Percentiles rank a stretch among this genome's conserved stretches.
Conservation (phyloP, 2,888 invertebrate genomes). For the Mylabris sibirica region DNA sequence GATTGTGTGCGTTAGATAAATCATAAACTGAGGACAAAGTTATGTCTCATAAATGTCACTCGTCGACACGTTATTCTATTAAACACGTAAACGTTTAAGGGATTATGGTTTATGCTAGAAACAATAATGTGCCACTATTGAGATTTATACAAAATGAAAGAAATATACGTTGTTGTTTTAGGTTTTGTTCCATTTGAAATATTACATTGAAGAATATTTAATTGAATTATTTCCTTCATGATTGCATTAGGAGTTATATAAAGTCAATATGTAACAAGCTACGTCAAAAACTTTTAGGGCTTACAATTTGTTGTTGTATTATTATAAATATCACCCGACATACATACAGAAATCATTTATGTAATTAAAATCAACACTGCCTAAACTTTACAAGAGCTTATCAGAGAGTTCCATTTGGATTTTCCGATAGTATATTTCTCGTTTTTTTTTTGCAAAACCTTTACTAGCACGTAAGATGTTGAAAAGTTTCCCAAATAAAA, state of each 20-base stretch:
- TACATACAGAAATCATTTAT: no score
- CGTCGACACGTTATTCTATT: neutral
- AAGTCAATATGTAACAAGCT: neutral
- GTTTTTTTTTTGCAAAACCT: no score
- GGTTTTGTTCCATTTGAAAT: neutral
- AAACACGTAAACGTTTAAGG: neutral
- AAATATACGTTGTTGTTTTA: neutral
- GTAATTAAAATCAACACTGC: no score
- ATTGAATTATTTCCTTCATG: neutral
- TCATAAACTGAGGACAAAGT: neutral
- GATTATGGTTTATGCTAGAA: neutral
- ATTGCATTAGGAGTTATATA: neutral
- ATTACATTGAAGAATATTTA: no score
- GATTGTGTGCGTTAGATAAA: neutral
- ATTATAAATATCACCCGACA: neutral
- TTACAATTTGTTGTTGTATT: neutral
- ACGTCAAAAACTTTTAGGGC: neutral
- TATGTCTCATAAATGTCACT: constrained; percentile 7
- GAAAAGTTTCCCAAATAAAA: no score
- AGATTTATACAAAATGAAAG: neutral
- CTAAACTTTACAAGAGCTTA: no score
- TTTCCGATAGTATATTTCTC: no score
- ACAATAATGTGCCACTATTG: neutral
- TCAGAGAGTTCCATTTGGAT: no score
- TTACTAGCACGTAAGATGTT: no score